These are phyloP conservation scores for Leucozona laternaria DNA, from an alignment of 2,888 invertebrate species.

Conservation along the genomic window DNA sequence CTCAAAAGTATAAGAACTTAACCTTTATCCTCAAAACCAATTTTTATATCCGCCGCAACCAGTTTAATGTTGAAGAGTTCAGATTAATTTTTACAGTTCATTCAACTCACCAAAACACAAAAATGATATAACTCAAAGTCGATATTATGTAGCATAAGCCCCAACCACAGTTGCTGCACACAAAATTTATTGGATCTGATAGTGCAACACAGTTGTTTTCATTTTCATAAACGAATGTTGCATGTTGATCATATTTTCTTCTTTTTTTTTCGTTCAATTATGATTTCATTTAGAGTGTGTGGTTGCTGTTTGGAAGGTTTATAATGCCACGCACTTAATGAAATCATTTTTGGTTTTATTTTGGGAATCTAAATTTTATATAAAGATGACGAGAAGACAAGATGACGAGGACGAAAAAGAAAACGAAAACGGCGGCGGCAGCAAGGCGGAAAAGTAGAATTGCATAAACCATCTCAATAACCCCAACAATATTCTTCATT, in stretches of 20 bases:
- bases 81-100: conserved; percentile 33
- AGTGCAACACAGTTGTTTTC: conserved; percentile 45
- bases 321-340: neutral
- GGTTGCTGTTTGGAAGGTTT: neutral
- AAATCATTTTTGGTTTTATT: conserved; percentile 26
- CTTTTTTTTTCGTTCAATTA: conserved; percentile 33
- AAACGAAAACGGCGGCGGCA: neutral
- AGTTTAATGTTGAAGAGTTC: conserved; percentile 20
- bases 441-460: neutral
- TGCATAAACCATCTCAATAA: neutral
- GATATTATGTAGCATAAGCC: conserved; percentile 6
- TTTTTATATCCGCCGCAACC: conserved; percentile 14
- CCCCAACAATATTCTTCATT: conserved; percentile 10
- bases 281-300: conserved; percentile 39
- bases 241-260: conserved; percentile 6
- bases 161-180: conserved; percentile 32
- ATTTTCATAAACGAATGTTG: conserved; percentile 31
- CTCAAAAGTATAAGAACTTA: neutral
- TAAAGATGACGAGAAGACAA: conserved; percentile 8
- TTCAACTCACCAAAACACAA: conserved; percentile 10
- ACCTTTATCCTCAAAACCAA: conserved; percentile 11
- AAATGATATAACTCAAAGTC: conserved; percentile 38
- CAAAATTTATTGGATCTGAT: conserved; percentile 30
- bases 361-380: conserved; percentile 5
- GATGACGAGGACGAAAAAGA: too few species aligned